Percentiles rank a stretch among this genome's conserved stretches.
Conservation (phyloP, 1,140 invertebrate species). For the Diorhabda carinulata region DNA sequence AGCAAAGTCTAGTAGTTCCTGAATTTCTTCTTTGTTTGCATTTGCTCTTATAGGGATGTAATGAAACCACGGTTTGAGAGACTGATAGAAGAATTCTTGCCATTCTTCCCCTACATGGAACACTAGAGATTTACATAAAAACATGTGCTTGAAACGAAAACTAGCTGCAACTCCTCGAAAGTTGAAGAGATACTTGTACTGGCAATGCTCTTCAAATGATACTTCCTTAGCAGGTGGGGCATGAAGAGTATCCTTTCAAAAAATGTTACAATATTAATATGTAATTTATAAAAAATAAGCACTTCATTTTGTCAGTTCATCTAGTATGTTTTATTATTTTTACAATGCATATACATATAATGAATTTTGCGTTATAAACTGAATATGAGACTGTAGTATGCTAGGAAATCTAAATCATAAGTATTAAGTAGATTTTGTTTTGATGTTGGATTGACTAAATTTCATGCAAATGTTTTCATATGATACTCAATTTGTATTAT, state of each 20-base stretch:
- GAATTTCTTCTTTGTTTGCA: conserved; percentile 63
- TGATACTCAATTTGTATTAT: no score
- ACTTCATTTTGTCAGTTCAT: no score
- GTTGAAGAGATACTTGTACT: conserved; percentile 94
- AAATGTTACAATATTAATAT: conserved; percentile 13
- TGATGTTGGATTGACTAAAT: neutral
- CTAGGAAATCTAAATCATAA: no score
- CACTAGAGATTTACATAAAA: conserved; percentile 90
- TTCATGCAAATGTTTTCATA: neutral
- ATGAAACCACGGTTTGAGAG: conserved; percentile 92
- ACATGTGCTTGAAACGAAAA: conserved; percentile 95
- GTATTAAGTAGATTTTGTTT: no score
- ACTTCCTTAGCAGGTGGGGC: conserved; percentile 80
- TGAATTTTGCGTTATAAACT: no score
- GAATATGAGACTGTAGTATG: no score
- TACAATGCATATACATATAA: no score
- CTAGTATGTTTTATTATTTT: no score
- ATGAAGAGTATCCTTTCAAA: conserved; percentile 77
- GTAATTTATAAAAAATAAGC: no score
- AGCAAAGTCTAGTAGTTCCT: conserved; percentile 73
- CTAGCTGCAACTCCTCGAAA: conserved; percentile 95
- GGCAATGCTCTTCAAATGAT: conserved; percentile 86
- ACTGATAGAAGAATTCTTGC: conserved; percentile 93
- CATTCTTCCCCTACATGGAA: conserved; percentile 94
- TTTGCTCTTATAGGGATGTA: conserved; percentile 83